phyloP scores from a whole-genome alignment of 2,113 vertebrate genomes.

The Catharus minimus region DNA sequence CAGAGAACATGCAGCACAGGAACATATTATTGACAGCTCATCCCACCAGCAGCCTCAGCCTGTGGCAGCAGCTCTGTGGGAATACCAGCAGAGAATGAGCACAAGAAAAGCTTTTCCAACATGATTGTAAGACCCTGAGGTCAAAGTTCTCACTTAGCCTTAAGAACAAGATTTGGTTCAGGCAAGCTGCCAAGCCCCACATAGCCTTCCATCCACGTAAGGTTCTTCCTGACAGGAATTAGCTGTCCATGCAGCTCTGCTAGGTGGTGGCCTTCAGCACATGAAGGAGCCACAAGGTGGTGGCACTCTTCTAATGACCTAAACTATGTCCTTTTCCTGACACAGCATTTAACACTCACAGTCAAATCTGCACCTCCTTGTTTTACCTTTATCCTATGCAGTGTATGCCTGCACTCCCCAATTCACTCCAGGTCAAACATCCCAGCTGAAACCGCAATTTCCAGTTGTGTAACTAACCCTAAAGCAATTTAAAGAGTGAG shows the following conservation, averaged over 20 bases:
- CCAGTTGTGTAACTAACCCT: neutral
- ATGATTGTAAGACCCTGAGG: neutral
- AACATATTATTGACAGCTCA: neutral
- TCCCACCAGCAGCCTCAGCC: neutral
- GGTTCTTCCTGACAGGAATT: neutral
- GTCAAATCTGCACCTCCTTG: neutral
- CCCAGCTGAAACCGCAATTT: neutral
- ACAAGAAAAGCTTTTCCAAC: neutral
- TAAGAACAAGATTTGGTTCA: neutral
- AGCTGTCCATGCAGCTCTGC: neutral
- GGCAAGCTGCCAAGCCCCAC: neutral
- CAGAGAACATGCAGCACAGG: accelerated
- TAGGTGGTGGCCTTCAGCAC: neutral
- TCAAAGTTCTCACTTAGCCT: neutral
- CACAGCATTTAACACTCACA: neutral
- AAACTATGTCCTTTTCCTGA: neutral
- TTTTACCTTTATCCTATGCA: neutral
- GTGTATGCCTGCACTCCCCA: neutral
- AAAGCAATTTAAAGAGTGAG: neutral
- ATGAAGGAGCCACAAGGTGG: accelerated
- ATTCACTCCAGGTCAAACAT: neutral
- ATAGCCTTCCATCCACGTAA: neutral
- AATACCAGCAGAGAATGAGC: neutral
- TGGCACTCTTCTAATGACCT: neutral
- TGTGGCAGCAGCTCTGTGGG: neutral